Evolutionary conservation across 1,140 invertebrate species (phyloP).

Genomic region (Mya arenaria): DNA sequence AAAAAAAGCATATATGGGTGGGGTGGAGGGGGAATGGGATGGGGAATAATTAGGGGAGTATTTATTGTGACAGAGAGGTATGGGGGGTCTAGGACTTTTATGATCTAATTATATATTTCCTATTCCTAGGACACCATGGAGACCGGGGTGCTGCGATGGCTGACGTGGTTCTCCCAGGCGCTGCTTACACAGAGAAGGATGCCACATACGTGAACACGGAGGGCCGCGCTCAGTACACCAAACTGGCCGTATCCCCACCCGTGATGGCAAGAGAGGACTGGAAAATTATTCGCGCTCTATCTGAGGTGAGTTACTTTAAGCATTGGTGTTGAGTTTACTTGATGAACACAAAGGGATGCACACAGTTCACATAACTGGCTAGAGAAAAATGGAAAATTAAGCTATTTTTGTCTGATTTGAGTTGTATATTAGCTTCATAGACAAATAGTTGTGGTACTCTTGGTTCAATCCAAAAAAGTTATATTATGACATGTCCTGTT

Average conservation of each 20-base stretch:
- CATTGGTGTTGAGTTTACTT: not conserved
- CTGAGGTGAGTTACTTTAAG: constrained; percentile 84
- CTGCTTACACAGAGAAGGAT: constrained; percentile 99
- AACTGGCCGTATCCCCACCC: constrained; percentile 94
- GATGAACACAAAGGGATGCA: not conserved
- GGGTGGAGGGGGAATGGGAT: no score
- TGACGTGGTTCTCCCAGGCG: constrained; percentile 95
- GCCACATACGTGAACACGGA: constrained; percentile 98
- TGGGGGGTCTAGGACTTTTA: no score
- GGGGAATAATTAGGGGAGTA: no score
- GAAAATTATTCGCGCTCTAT: constrained; percentile 97
- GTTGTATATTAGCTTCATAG: not conserved
- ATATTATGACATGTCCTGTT: no score
- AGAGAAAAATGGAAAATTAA: not conserved
- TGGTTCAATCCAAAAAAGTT: no score
- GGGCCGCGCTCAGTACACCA: constrained; percentile 96
- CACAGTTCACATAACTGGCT: not conserved
- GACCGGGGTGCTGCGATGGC: constrained; percentile 96
- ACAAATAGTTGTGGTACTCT: not conserved
- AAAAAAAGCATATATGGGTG: no score
- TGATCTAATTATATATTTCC: no score
- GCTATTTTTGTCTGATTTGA: not conserved
- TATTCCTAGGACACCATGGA: constrained; percentile 94
- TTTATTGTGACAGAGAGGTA: no score
- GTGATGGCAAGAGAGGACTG: constrained; percentile 97